Percentiles rank a stretch among this genome's conserved stretches.
phyloP scores from a whole-genome alignment of 2,888 invertebrate genomes.

The Strigamia crassipes region DNA sequence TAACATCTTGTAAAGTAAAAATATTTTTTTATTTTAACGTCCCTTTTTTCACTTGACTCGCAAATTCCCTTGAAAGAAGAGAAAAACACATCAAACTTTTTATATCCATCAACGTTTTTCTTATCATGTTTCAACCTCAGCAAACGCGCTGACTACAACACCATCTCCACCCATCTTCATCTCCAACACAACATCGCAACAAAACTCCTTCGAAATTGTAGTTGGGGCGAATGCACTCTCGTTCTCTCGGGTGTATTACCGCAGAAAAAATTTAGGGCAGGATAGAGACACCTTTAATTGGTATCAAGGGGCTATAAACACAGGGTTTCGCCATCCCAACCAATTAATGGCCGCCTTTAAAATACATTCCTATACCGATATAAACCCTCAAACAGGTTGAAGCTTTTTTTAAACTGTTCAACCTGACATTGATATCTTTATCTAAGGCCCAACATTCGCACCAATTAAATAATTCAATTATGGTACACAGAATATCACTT shows the following conservation, averaged over 20 bases:
- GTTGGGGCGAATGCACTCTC: slow-evolving; percentile 38
- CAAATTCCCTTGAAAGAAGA: slow-evolving; percentile 33
- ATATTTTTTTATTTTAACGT: not conserved
- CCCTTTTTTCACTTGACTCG: slow-evolving; percentile 13
- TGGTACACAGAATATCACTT: no score
- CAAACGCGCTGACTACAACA: slow-evolving; percentile 20
- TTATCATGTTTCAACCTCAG: slow-evolving; percentile 42
- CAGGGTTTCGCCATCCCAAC: slow-evolving; percentile 30
- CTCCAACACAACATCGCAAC: slow-evolving; percentile 24
- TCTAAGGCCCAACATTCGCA: not conserved
- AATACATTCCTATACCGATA: slow-evolving; percentile 19
- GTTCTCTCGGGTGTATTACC: slow-evolving; percentile 35
- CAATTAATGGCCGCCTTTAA: slow-evolving; percentile 36
- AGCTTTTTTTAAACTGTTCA: not conserved
- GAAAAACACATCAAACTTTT: slow-evolving; percentile 36
- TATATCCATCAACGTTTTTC: slow-evolving; percentile 37
- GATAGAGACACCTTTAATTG: slow-evolving; percentile 34
- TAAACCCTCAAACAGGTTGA: slow-evolving; percentile 2
- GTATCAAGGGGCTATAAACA: slow-evolving; percentile 42
- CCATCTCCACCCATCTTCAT: slow-evolving; percentile 37
- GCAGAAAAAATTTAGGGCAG: slow-evolving; percentile 15
- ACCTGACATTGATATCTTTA: not conserved
- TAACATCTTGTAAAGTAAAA: slow-evolving; percentile 2
- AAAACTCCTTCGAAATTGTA: slow-evolving; percentile 35
- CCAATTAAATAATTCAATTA: not conserved